These are phyloP conservation scores for Chondrilla cf. caribensis DNA, from an alignment of 37 sponge, comb jelly and placozoan genomes.

Conservation along the genomic window DNA sequence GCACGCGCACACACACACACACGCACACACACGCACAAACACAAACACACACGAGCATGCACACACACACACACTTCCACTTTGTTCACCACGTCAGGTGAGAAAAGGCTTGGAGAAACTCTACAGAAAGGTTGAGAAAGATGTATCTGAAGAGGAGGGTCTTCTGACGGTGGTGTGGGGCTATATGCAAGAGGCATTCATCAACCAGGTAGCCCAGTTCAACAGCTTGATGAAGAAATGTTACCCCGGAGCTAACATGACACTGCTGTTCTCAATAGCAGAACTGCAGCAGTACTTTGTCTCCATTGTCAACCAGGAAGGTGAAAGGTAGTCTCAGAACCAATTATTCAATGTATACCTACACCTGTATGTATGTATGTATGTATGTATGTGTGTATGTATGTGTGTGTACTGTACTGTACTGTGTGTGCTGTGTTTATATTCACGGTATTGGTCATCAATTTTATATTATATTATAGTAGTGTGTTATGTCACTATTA, in stretches of 20 bases:
- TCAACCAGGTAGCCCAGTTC: slow-evolving; percentile 67
- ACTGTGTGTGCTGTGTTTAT: too few species aligned
- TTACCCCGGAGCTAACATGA: slow-evolving; percentile 80
- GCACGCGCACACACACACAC: slow-evolving; percentile 17
- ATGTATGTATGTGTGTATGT: not conserved
- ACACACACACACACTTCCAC: slow-evolving; percentile 15
- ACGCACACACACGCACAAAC: not conserved
- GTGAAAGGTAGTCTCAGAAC: not conserved
- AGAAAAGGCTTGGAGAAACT: slow-evolving; percentile 84
- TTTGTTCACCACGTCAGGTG: slow-evolving; percentile 42
- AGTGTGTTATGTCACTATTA: too few species aligned
- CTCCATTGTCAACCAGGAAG: not conserved
- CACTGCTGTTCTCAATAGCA: slow-evolving; percentile 69
- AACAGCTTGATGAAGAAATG: slow-evolving; percentile 66
- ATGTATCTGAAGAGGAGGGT: slow-evolving; percentile 74
- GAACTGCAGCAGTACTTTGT: slow-evolving; percentile 67
- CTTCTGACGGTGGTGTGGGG: slow-evolving; percentile 87
- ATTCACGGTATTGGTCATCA: too few species aligned
- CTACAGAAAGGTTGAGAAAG: slow-evolving; percentile 84
- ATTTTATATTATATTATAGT: too few species aligned
- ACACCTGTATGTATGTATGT: not conserved
- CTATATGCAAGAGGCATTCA: slow-evolving; percentile 81
- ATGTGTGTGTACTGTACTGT: too few species aligned
- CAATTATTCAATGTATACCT: not conserved
- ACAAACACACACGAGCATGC: slow-evolving; percentile 2